Base-by-base conservation (phyloP, 2,797 vertebrate species). In the Cottoperca gobio region DNA sequence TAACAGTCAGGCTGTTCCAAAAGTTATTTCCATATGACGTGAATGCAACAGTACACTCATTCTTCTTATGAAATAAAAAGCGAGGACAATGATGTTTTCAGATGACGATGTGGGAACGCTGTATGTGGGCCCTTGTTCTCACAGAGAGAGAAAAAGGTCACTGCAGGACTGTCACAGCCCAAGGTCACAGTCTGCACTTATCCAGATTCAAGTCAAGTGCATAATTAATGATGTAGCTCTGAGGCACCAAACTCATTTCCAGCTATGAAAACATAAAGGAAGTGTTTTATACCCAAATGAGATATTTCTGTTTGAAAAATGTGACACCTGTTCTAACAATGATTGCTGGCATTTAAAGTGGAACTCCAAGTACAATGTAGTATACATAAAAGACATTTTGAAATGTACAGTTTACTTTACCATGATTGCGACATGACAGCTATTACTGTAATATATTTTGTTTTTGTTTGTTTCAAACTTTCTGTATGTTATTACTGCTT, bases 141-240 rank as follows among this genome's bases (percentile, higher is more conserved):
- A 55, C 64, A 63, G 12, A 71, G 75, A 81, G 81, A 81, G 78
- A 78, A 83, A 84, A 87, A 90, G 90, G 89, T 90, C 88, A 90
- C 28, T 6, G 28, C 72, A 82, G 54, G 76, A 82, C 73, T 78
- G 81, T 82, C 79, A 84, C 67, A 79, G 67, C 58, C 82, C 88
- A 84, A 84, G 79, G 87, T 91, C 87, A 84, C 21, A 80, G 72
- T 42, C 50, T 79, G 64, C 39, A 77, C 82, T 83, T 78, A 70
- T 78, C 68, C 69, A 62, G 37, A 86, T 80, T 88, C 81, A 83
- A 88, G 71, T 83, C 70, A 82, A 86, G 82, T 84, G 78, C 79
- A 82, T 86, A 88, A 86, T 89, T 86, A 86, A 82, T 85, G 82
- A 76, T 53, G 73, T 78, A 69, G 87, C 84, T 88, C 55, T 60